Conservation (phyloP, 2,113 vertebrate genomes). For the Bubo scandiacus region DNA sequence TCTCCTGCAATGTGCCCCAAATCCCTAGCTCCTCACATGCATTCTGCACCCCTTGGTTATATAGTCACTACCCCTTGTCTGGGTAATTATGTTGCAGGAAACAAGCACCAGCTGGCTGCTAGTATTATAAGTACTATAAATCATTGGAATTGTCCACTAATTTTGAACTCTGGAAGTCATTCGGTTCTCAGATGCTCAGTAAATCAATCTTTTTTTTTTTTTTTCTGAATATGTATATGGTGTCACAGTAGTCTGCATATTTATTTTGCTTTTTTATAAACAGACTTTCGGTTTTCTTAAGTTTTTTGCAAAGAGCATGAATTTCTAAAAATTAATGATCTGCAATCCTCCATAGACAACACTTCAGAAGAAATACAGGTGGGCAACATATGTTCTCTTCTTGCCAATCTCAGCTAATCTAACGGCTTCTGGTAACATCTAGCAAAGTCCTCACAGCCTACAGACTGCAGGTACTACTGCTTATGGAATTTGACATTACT, state of each 20-base stretch:
- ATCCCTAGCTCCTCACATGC: accelerated
- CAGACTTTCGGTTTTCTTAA: not conserved
- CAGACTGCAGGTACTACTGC: not conserved
- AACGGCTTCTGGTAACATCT: not conserved
- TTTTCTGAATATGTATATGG: not conserved
- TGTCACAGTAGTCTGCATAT: not conserved
- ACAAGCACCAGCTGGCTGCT: not conserved
- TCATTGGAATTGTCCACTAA: not conserved
- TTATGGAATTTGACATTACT: not conserved
- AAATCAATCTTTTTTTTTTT: not conserved
- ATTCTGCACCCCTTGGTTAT: not conserved
- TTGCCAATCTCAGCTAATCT: not conserved
- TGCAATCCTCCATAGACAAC: not conserved
- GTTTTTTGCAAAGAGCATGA: not conserved
- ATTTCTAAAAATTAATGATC: not conserved
- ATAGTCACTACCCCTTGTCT: not conserved
- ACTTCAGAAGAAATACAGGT: constrained; percentile 10
- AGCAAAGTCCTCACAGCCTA: not conserved
- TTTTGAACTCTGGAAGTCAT: not conserved
- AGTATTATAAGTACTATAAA: not conserved
- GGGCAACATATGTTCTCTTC: not conserved
- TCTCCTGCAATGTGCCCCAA: not conserved
- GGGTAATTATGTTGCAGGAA: not conserved
- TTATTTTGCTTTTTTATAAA: not conserved
- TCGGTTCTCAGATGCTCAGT: not conserved